Evolutionary conservation across 2,888 invertebrate genomes (phyloP).

Genomic region (Orchestes rusci): DNA sequence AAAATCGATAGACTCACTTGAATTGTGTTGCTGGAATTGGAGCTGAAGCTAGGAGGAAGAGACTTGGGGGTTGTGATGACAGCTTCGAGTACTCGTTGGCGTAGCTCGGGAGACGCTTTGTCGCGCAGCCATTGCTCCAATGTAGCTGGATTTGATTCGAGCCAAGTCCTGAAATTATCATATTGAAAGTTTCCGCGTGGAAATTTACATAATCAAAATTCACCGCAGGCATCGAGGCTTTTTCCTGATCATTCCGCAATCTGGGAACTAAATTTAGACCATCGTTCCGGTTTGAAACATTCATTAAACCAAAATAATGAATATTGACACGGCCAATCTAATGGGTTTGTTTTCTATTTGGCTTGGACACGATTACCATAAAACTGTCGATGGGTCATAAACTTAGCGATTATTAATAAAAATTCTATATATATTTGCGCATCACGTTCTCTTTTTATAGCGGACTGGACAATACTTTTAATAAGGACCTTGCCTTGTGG

Average conservation of each 20-base stretch:
- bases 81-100: slow-evolving; percentile 39
- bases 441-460: slow-evolving; percentile 8
- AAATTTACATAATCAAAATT: background rate
- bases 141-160: slow-evolving; percentile 59
- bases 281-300: background rate
- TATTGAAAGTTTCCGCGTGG: no score
- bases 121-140: slow-evolving; percentile 73
- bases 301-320: background rate
- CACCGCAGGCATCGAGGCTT: no score
- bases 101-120: slow-evolving; percentile 56
- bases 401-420: slow-evolving; percentile 16
- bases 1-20: no score
- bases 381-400: slow-evolving; percentile 12
- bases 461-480: no score
- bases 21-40: no score
- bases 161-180: slow-evolving; percentile 34
- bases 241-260: no score
- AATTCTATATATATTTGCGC: slow-evolving; percentile 10
- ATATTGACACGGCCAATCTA: slow-evolving; percentile 17
- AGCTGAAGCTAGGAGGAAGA: slow-evolving; percentile 3
- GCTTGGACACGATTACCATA: slow-evolving; percentile 13
- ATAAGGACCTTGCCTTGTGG: no score
- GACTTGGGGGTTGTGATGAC: no score
- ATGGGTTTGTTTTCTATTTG: slow-evolving; percentile 9
- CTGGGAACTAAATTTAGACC: no score